Percentiles rank a stretch among this genome's conserved stretches.
These are phyloP conservation scores for Eristalinus aeneus DNA, from an alignment of 2,888 invertebrate species.

Conservation along the genomic window DNA sequence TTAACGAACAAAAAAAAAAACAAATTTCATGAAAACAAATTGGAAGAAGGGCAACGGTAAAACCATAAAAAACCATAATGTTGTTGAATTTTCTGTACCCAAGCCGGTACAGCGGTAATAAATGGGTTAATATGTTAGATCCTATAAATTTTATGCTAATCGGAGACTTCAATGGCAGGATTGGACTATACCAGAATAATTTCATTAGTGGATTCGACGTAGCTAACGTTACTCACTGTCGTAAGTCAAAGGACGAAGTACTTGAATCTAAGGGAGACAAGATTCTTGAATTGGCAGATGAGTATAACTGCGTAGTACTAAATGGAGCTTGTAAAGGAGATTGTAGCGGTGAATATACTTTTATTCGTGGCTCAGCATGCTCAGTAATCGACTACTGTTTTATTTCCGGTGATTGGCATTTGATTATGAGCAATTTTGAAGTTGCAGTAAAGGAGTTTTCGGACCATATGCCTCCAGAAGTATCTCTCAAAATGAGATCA, in stretches of 20 bases:
- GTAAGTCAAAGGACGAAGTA: neutral
- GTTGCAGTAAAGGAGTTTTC: constrained; percentile 2
- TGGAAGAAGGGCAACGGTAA: no score
- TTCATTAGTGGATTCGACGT: no score
- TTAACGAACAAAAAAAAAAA: no score
- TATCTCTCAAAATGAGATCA: neutral
- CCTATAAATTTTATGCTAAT: no score
- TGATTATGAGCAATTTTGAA: constrained; percentile 14
- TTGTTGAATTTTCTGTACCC: no score
- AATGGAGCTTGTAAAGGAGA: constrained; percentile 20
- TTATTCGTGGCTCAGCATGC: constrained; percentile 5
- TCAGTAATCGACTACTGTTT: constrained; percentile 25
- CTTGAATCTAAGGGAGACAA: neutral
- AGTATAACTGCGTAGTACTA: neutral
- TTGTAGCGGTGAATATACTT: neutral
- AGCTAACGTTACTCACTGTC: neutral
- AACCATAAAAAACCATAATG: no score
- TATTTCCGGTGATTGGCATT: constrained; percentile 8
- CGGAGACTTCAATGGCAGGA: no score
- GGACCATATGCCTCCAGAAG: constrained; percentile 21
- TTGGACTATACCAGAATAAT: no score
- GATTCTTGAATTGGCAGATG: constrained; percentile 1
- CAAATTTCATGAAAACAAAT: no score
- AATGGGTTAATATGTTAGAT: no score
- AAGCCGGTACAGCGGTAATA: no score